Base-by-base conservation (phyloP, 1,140 invertebrate genomes). In the Drosophila nigrodunni region DNA sequence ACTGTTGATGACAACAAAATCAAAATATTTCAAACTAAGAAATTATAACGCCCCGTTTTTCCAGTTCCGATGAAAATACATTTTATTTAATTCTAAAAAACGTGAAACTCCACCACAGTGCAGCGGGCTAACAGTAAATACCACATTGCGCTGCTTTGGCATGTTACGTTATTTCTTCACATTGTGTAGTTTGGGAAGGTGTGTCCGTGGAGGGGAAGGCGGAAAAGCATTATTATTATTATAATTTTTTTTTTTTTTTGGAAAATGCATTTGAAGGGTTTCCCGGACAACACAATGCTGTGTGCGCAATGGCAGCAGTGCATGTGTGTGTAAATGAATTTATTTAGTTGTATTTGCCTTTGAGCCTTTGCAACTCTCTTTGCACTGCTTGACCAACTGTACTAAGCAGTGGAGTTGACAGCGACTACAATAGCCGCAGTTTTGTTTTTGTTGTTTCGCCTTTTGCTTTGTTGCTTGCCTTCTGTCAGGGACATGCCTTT, bases 301-400 rank as follows among this genome's bases (percentile, higher is more conserved):
- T 30, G 6, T 30, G 5, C 0, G 25, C 25, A 13, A 30, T 13
- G 30, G 35, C n/a, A 50, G 30, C 10, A 50, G 9, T 21, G 44
- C 18, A 21, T 52, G 18, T 39, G 15, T 18, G 11, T 54, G 15
- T 47, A 21, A 43, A 41, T 52, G 9, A 41, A 41, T 15, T 25
- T 6, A 25, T 37, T 10, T n/a, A 15, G 30, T 21, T 44, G 41
- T n/a, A 46, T 30, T 30, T 30, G 25, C 11, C 4, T 43, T 13
- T 11, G n/a, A 43, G 11, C 8, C 11, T 37, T 55, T n/a, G 18
- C 30, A 0, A 30, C 25, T 30, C 11, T 15, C 49, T 54, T 30
- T 47, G n/a, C 59, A 54, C 68, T 46, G 59, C 59, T 71, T 69
- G 57, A 69, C 47, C 67, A 70, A 70, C 67, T 70, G 67, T 70